Evolutionary conservation across 2,113 vertebrate genomes (phyloP), one percentile per base, ranked within the genome.

Genomic region (Dendrocopos noguchii): DNA sequence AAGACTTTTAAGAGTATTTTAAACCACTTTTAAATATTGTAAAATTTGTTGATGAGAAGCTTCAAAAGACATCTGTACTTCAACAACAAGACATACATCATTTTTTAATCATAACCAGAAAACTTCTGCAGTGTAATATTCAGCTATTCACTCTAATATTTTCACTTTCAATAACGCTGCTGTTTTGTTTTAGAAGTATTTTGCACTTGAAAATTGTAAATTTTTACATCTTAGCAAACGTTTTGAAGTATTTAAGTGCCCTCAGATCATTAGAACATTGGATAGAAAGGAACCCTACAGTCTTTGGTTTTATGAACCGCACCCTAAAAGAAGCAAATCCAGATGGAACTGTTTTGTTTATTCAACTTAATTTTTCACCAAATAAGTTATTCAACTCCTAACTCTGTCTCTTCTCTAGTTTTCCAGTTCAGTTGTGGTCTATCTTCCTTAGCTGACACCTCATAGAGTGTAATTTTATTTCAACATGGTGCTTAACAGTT

Each of bases 301-400:
- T 87, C 25, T 91, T 77, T 27, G 4, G 0, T 60, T 91, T 90
- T 80, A 85, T 72, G 80, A 90, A 75, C 39, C 21, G 3, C 65
- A 53, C 56, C 60, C 2, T 0, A 47, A 67, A 82, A 84, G 87
- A 79, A 28, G 12, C 39, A 64, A 67, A 93, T 87, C 70, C 65
- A 80, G 70, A 64, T 80, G 80, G 33, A 90, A 68, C 11, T 29
- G 27, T 65, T 91, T 57, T 29, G 24, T 34, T 67, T 87, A 33
- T 84, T 92, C 87, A 57, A 72, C 47, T 71, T 80, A 57, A 67
- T 88, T 91, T 87, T 84, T 92, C 56, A 61, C 31, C 87, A 50
- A 73, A 19, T 71, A 53, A 79, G 28, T 83, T 75, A n/a, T 42
- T 80, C 63, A 6, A 1, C 7, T 44, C 7, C 42, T 61, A 5